Evolutionary conservation across 2,888 invertebrate species (phyloP).

Genomic region (Sarcophaga variegata): DNA sequence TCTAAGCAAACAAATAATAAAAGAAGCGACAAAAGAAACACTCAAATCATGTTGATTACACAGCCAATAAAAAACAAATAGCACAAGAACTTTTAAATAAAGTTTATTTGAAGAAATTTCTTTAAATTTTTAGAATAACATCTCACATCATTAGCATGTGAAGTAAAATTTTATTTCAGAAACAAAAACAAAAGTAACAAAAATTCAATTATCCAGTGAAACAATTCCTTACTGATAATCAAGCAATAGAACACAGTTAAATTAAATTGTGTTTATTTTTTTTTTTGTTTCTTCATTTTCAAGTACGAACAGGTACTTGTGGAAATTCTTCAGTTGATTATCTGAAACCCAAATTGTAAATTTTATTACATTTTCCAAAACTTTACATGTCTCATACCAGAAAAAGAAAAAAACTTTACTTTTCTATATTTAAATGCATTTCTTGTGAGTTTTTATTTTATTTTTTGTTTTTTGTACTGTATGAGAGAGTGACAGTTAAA

Average conservation of each 20-base stretch:
- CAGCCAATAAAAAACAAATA: slow-evolving; percentile 12
- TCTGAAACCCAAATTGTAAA: slow-evolving; percentile 27
- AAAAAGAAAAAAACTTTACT: neutral
- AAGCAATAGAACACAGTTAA: neutral
- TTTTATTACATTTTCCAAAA: slow-evolving; percentile 49
- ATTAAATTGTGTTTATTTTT: neutral
- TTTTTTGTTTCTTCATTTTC: neutral
- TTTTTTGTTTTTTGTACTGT: neutral
- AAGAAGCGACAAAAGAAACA: slow-evolving; percentile 16
- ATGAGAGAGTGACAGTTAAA: slow-evolving; percentile 43
- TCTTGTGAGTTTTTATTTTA: neutral
- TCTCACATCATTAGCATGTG: slow-evolving; percentile 25
- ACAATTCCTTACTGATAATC: too few species aligned
- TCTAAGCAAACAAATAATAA: slow-evolving; percentile 27
- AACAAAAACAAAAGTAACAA: too few species aligned
- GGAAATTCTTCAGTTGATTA: neutral
- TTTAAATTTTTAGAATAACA: slow-evolving; percentile 22
- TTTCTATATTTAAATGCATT: neutral
- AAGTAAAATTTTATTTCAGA: neutral
- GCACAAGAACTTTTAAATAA: slow-evolving; percentile 13
- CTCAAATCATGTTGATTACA: slow-evolving; percentile 22
- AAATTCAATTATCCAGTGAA: too few species aligned
- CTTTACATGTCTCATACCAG: slow-evolving; percentile 1
- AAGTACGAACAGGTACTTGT: neutral
- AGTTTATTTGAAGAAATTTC: slow-evolving; percentile 13